phyloP scores from a whole-genome alignment of 2,888 invertebrate species.

The Ichneumoninae sp. region DNA sequence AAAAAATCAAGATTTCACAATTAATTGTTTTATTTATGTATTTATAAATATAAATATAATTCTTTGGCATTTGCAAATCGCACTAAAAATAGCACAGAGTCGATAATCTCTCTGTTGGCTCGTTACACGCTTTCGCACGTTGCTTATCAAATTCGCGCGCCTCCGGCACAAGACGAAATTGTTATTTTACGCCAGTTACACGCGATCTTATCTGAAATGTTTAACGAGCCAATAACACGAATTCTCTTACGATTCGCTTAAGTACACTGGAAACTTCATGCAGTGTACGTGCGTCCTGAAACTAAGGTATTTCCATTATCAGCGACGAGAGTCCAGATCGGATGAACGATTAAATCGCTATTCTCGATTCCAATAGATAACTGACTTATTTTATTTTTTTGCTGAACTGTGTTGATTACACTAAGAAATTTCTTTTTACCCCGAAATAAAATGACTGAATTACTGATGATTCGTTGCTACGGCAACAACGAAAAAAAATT shows the following conservation, averaged over 20 bases:
- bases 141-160: conserved; percentile 27
- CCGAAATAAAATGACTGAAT: too few relatives aligned
- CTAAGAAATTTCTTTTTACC: too few relatives aligned
- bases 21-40: neutral
- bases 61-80: neutral
- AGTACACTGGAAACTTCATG: neutral
- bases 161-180: neutral
- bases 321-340: neutral
- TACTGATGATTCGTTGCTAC: too few relatives aligned
- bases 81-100: conserved; percentile 23
- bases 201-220: conserved; percentile 1
- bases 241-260: neutral
- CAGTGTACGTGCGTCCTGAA: neutral
- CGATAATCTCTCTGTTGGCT: neutral
- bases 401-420: too few relatives aligned
- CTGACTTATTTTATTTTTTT: too few relatives aligned
- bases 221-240: conserved; percentile 3
- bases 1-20: conserved; percentile 26
- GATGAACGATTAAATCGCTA: neutral
- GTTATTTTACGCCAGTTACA: neutral
- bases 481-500: too few relatives aligned
- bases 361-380: neutral
- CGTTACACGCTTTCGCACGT: conserved; percentile 26
- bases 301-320: neutral
- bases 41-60: neutral